Conservation (phyloP, 2,888 invertebrate genomes). For the Calameuta pallipes region DNA sequence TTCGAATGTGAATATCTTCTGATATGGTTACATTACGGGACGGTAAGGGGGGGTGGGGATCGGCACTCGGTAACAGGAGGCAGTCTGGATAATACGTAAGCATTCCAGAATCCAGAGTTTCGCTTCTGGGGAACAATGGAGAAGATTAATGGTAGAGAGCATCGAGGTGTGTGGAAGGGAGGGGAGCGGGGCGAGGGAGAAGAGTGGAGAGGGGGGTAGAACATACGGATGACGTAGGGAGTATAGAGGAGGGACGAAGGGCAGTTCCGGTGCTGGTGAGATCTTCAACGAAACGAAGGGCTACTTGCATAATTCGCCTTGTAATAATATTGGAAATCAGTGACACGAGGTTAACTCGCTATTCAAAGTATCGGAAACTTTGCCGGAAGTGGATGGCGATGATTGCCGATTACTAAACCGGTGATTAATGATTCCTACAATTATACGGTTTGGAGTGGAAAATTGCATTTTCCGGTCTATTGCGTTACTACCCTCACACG, state of each 20-base stretch:
- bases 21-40: constrained; percentile 11
- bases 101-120: constrained; percentile 40
- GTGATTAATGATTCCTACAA: constrained; percentile 3
- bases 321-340: constrained; percentile 33
- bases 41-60: constrained; percentile 5
- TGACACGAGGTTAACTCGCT: constrained; percentile 31
- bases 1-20: constrained; percentile 32
- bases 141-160: constrained; percentile 49
- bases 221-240: neutral
- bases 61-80: constrained; percentile 17
- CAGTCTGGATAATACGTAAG: constrained; percentile 38
- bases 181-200: neutral
- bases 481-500: neutral
- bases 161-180: constrained; percentile 26
- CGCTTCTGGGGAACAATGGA: constrained; percentile 43
- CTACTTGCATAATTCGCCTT: constrained; percentile 42
- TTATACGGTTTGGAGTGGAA: neutral
- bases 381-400: constrained; percentile 7
- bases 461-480: neutral
- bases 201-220: neutral
- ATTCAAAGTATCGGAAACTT: constrained; percentile 18
- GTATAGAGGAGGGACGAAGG: neutral
- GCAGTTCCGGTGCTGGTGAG: neutral
- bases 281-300: neutral
- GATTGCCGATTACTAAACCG: constrained; percentile 22